phyloP scores from a whole-genome alignment of 2,888 invertebrate species.

The Lycia hirtaria region DNA sequence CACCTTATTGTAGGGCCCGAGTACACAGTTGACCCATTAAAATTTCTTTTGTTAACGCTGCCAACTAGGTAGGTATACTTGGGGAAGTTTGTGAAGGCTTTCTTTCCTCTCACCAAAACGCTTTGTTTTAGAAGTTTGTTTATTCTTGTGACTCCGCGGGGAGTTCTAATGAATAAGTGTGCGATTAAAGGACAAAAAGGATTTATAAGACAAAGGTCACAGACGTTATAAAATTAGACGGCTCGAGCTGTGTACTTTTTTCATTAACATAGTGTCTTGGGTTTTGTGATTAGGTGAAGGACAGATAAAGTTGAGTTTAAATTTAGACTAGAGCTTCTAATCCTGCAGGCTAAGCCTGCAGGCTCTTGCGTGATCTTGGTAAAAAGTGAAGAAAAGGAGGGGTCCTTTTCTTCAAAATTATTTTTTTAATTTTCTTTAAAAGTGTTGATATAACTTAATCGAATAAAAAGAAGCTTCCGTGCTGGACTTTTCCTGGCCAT shows the following conservation, averaged over 20 bases:
- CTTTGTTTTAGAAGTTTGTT: constrained; percentile 55
- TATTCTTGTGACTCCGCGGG: constrained; percentile 49
- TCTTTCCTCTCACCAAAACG: constrained; percentile 45
- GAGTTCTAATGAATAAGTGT: constrained; percentile 55
- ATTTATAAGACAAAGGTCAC: constrained; percentile 48
- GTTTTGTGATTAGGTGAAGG: background rate
- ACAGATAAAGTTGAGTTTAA: background rate
- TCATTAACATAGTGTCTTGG: constrained; percentile 8
- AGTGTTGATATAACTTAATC: no score
- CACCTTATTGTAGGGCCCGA: constrained; percentile 34
- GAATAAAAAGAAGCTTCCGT: no score
- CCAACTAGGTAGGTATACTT: constrained; percentile 36
- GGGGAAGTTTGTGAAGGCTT: constrained; percentile 43
- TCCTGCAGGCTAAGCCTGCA: no score
- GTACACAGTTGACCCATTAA: constrained; percentile 44
- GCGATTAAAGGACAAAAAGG: constrained; percentile 52
- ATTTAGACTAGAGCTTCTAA: no score
- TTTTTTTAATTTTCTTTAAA: no score
- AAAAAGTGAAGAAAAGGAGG: no score
- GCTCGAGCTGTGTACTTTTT: constrained; percentile 24
- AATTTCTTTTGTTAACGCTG: constrained; percentile 42
- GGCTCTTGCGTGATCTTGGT: no score
- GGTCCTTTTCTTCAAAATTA: no score
- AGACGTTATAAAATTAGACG: constrained; percentile 37
- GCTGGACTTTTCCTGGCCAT: no score